These are phyloP conservation scores for Mareca penelope DNA, from an alignment of 2,797 vertebrate genomes.

Conservation along the genomic window DNA sequence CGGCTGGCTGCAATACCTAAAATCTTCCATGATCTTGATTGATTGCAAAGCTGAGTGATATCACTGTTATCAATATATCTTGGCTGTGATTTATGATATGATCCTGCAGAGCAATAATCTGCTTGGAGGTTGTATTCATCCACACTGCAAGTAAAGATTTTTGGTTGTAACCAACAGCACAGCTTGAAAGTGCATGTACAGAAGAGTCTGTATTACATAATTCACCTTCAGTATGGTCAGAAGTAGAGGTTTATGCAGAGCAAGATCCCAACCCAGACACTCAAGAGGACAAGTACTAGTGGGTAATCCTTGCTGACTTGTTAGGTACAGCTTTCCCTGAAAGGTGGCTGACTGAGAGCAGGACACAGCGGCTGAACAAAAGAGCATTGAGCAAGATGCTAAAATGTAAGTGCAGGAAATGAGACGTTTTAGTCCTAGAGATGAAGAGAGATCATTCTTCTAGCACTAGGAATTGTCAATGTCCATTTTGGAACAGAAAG, in stretches of 20 bases:
- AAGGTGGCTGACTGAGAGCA: not conserved
- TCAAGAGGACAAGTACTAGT: not conserved
- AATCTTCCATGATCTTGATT: not conserved
- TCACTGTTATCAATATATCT: not conserved
- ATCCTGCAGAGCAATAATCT: not conserved
- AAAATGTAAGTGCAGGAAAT: not conserved
- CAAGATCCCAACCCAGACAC: not conserved
- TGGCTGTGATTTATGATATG: not conserved
- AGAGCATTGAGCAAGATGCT: not conserved
- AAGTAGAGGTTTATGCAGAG: not conserved
- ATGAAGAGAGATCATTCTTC: not conserved
- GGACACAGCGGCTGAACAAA: not conserved
- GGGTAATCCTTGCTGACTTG: not conserved
- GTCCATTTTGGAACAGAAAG: not conserved
- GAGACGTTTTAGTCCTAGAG: not conserved
- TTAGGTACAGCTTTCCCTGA: not conserved
- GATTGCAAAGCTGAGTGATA: not conserved
- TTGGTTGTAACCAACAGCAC: not conserved
- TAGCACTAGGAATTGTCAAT: not conserved
- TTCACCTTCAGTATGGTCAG: not conserved
- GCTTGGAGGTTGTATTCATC: not conserved
- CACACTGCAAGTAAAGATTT: not conserved
- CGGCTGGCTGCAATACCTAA: not conserved
- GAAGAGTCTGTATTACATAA: not conserved
- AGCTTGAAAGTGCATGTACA: not conserved